These are phyloP conservation scores for Maconellicoccus hirsutus DNA, from an alignment of 1,140 invertebrate species.

Conservation along the genomic window DNA sequence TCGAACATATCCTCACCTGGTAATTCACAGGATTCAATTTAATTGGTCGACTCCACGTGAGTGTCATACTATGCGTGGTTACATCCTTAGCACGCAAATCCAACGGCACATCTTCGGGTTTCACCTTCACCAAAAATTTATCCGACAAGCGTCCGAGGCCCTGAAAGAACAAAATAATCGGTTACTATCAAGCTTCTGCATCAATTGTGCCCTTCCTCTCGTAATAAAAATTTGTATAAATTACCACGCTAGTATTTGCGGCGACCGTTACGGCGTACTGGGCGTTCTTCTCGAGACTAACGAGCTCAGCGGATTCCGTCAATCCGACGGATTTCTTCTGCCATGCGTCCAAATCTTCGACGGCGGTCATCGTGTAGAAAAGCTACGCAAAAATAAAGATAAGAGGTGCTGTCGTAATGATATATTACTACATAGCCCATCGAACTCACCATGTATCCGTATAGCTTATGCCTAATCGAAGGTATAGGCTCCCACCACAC, in stretches of 20 bases:
- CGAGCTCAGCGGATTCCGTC: conserved; percentile 79
- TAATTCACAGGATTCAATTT: conserved; percentile 79
- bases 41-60: conserved; percentile 87
- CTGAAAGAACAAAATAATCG: conserved; percentile 27
- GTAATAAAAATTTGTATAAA: conserved; percentile 10
- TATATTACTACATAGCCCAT: no score
- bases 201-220: background rate
- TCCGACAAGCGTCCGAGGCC: conserved; percentile 43
- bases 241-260: conserved; percentile 47
- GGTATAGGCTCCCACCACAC: conserved; percentile 95
- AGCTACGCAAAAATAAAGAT: conserved; percentile 37
- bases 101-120: conserved; percentile 80
- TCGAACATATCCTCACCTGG: conserved; percentile 36
- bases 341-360: conserved; percentile 86
- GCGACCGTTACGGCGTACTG: conserved; percentile 88
- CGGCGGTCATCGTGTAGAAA: conserved; percentile 84
- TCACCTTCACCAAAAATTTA: conserved; percentile 71
- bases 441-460: conserved; percentile 58
- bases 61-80: conserved; percentile 76
- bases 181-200: background rate
- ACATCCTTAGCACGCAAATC: conserved; percentile 74
- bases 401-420: no score
- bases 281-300: conserved; percentile 78
- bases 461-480: conserved; percentile 57
- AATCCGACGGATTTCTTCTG: conserved; percentile 69